Conservation (phyloP, 2,797 vertebrate genomes). For the Chanos chanos region DNA sequence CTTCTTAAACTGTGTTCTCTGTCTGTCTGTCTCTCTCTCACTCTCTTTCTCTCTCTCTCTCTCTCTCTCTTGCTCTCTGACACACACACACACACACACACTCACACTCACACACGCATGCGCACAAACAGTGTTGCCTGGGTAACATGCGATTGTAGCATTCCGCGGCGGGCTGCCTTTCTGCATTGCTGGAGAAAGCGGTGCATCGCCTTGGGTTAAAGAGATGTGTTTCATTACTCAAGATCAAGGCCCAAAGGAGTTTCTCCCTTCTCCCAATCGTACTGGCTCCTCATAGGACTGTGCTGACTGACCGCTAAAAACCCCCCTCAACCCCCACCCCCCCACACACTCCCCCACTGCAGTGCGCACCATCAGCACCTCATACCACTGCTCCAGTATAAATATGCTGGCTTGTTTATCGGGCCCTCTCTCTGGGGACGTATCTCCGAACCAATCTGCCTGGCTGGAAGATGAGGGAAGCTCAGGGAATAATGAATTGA, state of each 20-base stretch:
- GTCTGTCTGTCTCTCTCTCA: background rate
- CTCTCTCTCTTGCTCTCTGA: too few species aligned
- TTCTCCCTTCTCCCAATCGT: conserved; percentile 9
- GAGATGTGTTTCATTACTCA: conserved; percentile 73
- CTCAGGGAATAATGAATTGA: conserved; percentile 65
- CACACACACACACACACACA: conserved; percentile 1
- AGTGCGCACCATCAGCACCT: background rate
- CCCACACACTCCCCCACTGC: too few species aligned
- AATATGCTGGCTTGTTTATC: conserved; percentile 60
- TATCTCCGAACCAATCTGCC: conserved; percentile 58
- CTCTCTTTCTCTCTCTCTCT: background rate
- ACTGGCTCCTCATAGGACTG: conserved; percentile 6
- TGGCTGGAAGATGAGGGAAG: conserved; percentile 50
- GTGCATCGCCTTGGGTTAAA: conserved; percentile 56
- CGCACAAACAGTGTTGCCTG: conserved; percentile 12
- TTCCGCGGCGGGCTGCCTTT: conserved; percentile 38
- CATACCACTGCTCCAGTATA: conserved; percentile 34
- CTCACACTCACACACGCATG: background rate
- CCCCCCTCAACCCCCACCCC: conserved; percentile 11
- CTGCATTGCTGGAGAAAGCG: conserved; percentile 53
- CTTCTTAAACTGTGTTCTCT: conserved; percentile 14
- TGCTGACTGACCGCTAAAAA: conserved; percentile 21
- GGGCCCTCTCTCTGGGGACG: conserved; percentile 57
- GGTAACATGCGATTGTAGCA: conserved; percentile 46
- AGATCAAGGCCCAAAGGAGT: conserved; percentile 36